These are phyloP conservation scores for Aythya baeri DNA, from an alignment of 2,113 vertebrate genomes.

Conservation along the genomic window DNA sequence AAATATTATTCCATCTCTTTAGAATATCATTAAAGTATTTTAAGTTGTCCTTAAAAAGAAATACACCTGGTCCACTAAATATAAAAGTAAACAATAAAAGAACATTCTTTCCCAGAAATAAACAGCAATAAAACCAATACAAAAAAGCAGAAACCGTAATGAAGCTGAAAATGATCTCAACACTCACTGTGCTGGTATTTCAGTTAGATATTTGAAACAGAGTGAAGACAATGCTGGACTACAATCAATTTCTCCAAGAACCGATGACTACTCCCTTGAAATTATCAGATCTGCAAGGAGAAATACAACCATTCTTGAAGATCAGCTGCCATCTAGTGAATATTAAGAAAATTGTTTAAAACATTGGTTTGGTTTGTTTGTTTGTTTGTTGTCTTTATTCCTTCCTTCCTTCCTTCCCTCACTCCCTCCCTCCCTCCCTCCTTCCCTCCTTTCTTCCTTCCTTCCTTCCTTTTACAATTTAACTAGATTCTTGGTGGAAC, in stretches of 20 bases:
- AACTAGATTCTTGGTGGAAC: neutral
- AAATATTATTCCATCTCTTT: neutral
- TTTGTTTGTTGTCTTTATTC: neutral
- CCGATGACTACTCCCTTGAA: neutral
- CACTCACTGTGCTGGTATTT: neutral
- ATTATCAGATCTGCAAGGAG: neutral
- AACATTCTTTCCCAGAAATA: neutral
- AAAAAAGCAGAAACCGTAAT: neutral
- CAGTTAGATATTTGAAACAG: neutral
- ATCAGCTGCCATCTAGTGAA: constrained; percentile 76
- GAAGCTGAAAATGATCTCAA: constrained; percentile 34
- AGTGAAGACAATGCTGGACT: neutral
- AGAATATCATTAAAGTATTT: neutral
- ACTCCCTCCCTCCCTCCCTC: too few relatives aligned
- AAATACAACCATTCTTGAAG: constrained; percentile 54
- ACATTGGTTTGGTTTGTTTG: neutral
- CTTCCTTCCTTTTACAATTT: neutral
- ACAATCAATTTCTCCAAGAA: neutral
- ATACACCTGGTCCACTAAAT: neutral
- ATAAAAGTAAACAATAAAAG: neutral
- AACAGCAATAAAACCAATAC: neutral
- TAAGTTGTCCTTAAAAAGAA: neutral
- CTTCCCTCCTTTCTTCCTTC: neutral
- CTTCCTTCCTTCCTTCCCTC: neutral
- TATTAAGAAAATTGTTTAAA: neutral